phyloP scores from a whole-genome alignment of 2,797 vertebrate species.

The Setipinna tenuifilis region DNA sequence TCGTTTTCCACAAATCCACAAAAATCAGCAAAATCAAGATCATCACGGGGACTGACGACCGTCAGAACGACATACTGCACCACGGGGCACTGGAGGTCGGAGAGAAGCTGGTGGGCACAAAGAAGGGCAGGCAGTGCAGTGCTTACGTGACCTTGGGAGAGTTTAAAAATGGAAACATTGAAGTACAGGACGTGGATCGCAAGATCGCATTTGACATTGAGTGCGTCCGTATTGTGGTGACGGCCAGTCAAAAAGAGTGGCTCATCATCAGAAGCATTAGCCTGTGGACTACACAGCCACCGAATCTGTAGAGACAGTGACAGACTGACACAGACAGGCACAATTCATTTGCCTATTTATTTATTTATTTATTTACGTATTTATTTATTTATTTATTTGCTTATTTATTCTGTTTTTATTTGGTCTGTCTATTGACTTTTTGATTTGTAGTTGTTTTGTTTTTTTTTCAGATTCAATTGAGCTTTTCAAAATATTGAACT shows the following conservation, averaged over 20 bases:
- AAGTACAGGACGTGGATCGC: slow-evolving; percentile 88
- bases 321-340: slow-evolving; percentile 54
- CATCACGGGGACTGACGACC: slow-evolving; percentile 91
- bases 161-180: slow-evolving; percentile 93
- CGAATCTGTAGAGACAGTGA: slow-evolving; percentile 73
- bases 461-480: neutral
- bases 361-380: slow-evolving; percentile 40
- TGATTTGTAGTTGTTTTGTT: slow-evolving; percentile 65
- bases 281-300: slow-evolving; percentile 89
- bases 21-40: slow-evolving; percentile 93
- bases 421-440: slow-evolving; percentile 56
- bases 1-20: slow-evolving; percentile 88
- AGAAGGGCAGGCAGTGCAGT: slow-evolving; percentile 86
- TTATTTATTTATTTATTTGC: slow-evolving; percentile 10
- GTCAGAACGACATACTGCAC: slow-evolving; percentile 92
- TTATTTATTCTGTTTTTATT: slow-evolving; percentile 49
- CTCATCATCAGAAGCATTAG: slow-evolving; percentile 94
- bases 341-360: slow-evolving; percentile 56
- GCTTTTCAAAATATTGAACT: slow-evolving; percentile 8
- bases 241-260: slow-evolving; percentile 94
- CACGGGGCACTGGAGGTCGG: slow-evolving; percentile 92
- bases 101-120: slow-evolving; percentile 82
- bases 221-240: slow-evolving; percentile 92
- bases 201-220: slow-evolving; percentile 92
- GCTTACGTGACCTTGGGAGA: slow-evolving; percentile 90